phyloP scores from a whole-genome alignment of 1,140 invertebrate genomes.

The Drosophila willistoni region DNA sequence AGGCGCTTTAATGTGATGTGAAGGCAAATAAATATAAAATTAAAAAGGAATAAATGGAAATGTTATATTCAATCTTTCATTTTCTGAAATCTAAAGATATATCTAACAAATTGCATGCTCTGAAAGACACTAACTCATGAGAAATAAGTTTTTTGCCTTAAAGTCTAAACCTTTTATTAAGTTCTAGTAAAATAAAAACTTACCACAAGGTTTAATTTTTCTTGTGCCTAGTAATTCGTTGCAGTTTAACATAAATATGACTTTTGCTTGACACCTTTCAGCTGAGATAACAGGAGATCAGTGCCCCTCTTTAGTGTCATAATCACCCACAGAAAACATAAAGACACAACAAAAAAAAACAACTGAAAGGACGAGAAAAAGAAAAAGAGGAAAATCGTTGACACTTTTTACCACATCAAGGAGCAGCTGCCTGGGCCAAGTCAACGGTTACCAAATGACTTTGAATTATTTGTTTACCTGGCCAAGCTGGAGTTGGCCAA shows the following conservation, averaged over 20 bases:
- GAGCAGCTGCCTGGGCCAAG: constrained; percentile 65
- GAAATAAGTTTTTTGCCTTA: background rate
- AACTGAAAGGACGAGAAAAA: background rate
- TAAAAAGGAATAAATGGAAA: too few species aligned
- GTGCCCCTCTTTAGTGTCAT: constrained; percentile 76
- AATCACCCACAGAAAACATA: constrained; percentile 48
- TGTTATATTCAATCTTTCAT: too few species aligned
- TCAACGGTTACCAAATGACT: constrained; percentile 67
- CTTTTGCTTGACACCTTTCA: constrained; percentile 13
- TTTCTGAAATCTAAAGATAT: too few species aligned
- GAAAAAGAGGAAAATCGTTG: constrained; percentile 36
- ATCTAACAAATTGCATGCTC: too few species aligned
- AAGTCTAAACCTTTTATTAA: too few species aligned
- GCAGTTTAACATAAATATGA: background rate
- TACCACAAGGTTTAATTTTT: background rate
- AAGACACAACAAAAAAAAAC: background rate
- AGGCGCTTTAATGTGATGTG: too few species aligned
- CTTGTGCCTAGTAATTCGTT: constrained; percentile 3
- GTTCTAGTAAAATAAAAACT: background rate
- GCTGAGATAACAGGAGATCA: constrained; percentile 22
- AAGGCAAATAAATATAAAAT: too few species aligned
- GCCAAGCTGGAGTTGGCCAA: constrained; percentile 1
- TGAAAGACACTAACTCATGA: too few species aligned
- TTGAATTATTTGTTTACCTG: constrained; percentile 81
- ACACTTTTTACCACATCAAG: constrained; percentile 54